Evolutionary conservation across 1,140 invertebrate genomes (phyloP).

Genomic region (Diachasma alloeum): DNA sequence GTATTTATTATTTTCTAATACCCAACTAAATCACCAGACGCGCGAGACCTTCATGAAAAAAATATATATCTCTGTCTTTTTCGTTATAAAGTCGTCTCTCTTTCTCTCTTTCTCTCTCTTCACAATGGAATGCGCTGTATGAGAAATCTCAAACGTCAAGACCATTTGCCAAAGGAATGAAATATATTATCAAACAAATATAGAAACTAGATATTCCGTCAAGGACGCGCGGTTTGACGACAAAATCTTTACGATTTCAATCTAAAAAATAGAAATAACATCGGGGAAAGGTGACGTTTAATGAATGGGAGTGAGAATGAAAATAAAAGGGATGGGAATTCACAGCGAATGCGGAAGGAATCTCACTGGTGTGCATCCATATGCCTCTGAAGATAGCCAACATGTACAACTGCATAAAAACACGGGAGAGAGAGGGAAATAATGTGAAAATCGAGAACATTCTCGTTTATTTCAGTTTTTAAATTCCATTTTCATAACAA

Average conservation of each 20-base stretch:
- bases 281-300: not conserved
- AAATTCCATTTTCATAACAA: too few species aligned
- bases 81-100: not conserved
- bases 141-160: slow-evolving; percentile 3
- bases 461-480: too few species aligned
- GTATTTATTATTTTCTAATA: slow-evolving; percentile 5
- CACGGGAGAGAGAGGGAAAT: too few species aligned
- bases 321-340: not conserved
- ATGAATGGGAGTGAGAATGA: not conserved
- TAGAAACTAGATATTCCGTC: not conserved
- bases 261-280: not conserved
- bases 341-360: not conserved
- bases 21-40: not conserved
- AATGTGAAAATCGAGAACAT: too few species aligned
- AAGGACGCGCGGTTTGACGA: not conserved
- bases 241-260: too few species aligned
- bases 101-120: not conserved
- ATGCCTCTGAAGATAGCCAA: not conserved
- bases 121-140: not conserved
- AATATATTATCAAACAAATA: not conserved
- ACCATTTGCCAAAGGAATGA: not conserved
- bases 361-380: not conserved
- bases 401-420: not conserved
- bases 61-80: not conserved
- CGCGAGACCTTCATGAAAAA: not conserved